phyloP scores from a whole-genome alignment of 2,797 vertebrate genomes.

The Molossus molossus region DNA sequence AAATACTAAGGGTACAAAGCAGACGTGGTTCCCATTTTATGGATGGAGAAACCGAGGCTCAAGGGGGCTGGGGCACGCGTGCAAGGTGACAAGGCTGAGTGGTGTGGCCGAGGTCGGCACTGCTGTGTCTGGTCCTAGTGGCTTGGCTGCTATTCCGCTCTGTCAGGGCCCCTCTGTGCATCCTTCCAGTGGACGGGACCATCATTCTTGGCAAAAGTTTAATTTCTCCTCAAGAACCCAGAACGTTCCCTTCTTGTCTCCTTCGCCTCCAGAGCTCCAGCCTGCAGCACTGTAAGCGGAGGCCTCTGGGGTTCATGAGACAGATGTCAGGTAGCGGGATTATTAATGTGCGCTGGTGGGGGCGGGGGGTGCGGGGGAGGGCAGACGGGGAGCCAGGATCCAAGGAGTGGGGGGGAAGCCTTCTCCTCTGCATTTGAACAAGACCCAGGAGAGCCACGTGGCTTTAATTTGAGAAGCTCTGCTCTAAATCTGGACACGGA shows the following conservation, averaged over 20 bases:
- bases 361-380: rapidly evolving
- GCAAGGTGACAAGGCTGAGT: background rate
- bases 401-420: background rate
- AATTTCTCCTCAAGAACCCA: background rate
- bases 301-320: background rate
- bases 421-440: background rate
- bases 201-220: rapidly evolving
- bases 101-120: background rate
- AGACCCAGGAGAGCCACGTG: background rate
- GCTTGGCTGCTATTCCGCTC: background rate
- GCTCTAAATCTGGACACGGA: background rate
- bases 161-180: rapidly evolving
- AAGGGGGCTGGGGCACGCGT: rapidly evolving
- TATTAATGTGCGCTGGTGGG: too few relatives aligned
- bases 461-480: background rate
- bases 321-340: background rate
- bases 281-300: background rate
- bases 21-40: background rate
- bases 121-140: rapidly evolving
- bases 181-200: rapidly evolving
- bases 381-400: rapidly evolving
- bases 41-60: background rate
- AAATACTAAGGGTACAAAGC: background rate
- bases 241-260: background rate
- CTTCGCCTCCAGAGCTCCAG: background rate